Percentiles rank a stretch among this genome's conserved stretches.
Evolutionary conservation across 2,797 vertebrate genomes (phyloP).

Genomic region (Alauda arvensis): DNA sequence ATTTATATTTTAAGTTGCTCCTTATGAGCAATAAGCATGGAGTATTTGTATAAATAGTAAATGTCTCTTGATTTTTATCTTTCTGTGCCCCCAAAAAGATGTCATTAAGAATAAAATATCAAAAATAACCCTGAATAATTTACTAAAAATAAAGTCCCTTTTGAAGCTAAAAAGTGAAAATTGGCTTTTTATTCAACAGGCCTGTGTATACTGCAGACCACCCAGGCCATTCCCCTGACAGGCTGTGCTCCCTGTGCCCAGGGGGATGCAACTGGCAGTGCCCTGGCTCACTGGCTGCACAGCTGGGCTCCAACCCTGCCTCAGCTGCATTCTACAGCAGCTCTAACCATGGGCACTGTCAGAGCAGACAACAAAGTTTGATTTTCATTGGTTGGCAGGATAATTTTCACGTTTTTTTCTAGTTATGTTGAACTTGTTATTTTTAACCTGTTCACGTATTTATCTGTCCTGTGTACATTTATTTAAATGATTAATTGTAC

Average conservation of each 20-base stretch:
- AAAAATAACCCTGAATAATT: not conserved
- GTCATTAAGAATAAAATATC: not conserved
- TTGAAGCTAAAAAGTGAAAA: not conserved
- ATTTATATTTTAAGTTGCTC: slow-evolving; percentile 29
- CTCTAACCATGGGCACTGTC: accelerated
- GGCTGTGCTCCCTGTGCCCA: not conserved
- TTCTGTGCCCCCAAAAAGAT: not conserved
- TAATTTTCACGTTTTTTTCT: not conserved
- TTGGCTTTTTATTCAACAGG: not conserved
- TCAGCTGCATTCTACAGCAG: not conserved
- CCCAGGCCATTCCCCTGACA: not conserved
- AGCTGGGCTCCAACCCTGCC: not conserved
- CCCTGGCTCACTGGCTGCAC: not conserved
- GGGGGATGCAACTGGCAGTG: not conserved
- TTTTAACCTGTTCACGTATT: not conserved
- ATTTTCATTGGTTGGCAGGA: not conserved
- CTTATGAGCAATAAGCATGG: not conserved
- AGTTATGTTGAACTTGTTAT: not conserved
- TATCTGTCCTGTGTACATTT: not conserved
- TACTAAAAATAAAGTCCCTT: not conserved
- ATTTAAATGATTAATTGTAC: not conserved
- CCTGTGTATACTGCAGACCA: not conserved
- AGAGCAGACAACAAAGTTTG: not conserved
- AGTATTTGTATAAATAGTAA: slow-evolving; percentile 9
- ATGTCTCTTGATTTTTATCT: not conserved